Percentiles rank a stretch among this genome's conserved stretches.
These are phyloP conservation scores for Melanerpes aurifrons DNA, from an alignment of 2,113 vertebrate species.

Conservation along the genomic window DNA sequence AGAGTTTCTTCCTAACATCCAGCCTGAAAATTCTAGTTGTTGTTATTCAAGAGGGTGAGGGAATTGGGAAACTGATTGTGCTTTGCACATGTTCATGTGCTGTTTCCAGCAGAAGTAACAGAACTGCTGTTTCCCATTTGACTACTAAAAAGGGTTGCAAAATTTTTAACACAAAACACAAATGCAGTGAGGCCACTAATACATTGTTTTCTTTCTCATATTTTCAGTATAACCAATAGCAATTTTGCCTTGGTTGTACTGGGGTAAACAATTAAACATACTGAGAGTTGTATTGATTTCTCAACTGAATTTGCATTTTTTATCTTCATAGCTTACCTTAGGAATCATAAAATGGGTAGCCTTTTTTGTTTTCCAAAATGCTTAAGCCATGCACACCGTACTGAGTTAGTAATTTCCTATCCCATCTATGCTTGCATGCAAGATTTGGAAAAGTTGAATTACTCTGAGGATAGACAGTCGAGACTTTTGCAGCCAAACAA, in stretches of 20 bases:
- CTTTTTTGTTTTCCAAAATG: not conserved
- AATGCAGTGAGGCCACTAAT: not conserved
- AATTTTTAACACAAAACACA: not conserved
- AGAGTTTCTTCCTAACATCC: too few species aligned
- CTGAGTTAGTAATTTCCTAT: not conserved
- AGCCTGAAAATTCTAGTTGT: not conserved
- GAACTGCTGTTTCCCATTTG: not conserved
- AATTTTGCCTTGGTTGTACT: not conserved
- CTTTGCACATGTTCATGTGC: rapidly evolving
- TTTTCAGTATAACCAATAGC: not conserved
- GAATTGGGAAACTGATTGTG: not conserved
- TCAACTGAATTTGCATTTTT: not conserved
- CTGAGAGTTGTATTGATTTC: not conserved
- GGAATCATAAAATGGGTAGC: not conserved
- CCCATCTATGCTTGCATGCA: not conserved
- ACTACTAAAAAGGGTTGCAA: not conserved
- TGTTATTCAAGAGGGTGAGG: not conserved
- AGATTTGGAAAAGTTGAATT: not conserved
- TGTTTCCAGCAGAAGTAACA: not conserved
- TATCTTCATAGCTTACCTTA: not conserved
- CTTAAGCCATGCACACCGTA: not conserved
- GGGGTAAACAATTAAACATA: not conserved
- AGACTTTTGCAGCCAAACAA: not conserved
- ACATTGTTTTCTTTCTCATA: not conserved
- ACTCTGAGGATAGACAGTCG: not conserved